Evolutionary conservation across 2,888 invertebrate species (phyloP).

Genomic region (Panopea generosa): DNA sequence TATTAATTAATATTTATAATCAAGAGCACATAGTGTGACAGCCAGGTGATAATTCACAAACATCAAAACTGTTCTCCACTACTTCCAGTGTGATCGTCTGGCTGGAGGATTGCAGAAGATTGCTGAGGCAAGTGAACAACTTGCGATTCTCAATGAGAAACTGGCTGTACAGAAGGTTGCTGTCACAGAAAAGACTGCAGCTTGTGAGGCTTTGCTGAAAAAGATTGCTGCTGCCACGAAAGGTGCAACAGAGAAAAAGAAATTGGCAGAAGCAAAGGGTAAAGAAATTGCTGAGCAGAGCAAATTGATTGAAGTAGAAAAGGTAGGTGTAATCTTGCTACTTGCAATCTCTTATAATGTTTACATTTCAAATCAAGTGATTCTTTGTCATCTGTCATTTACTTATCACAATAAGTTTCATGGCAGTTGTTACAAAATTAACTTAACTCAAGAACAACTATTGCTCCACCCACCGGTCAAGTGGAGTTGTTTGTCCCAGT

Average conservation of each 20-base stretch:
- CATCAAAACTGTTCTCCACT: too few relatives aligned
- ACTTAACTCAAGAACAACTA: too few relatives aligned
- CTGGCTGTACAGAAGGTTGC: constrained; percentile 93
- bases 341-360: background rate
- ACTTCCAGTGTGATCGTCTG: constrained; percentile 90
- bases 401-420: too few relatives aligned
- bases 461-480: too few relatives aligned
- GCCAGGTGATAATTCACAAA: too few relatives aligned
- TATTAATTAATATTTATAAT: constrained; percentile 52
- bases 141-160: constrained; percentile 92
- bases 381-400: too few relatives aligned
- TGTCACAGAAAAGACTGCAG: constrained; percentile 92
- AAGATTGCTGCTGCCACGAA: constrained; percentile 89
- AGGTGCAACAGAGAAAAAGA: constrained; percentile 91
- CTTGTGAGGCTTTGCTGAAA: constrained; percentile 91
- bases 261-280: constrained; percentile 92
- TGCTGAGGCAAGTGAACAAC: constrained; percentile 93
- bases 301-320: constrained; percentile 92
- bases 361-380: too few relatives aligned
- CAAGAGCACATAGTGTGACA: too few relatives aligned
- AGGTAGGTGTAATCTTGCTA: constrained; percentile 85
- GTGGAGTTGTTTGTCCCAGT: too few relatives aligned
- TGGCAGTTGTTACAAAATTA: too few relatives aligned
- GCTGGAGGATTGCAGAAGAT: constrained; percentile 92
- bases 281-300: constrained; percentile 93